Evolutionary conservation across 2,113 vertebrate species (phyloP).

Genomic region (Anoplopoma fimbria): DNA sequence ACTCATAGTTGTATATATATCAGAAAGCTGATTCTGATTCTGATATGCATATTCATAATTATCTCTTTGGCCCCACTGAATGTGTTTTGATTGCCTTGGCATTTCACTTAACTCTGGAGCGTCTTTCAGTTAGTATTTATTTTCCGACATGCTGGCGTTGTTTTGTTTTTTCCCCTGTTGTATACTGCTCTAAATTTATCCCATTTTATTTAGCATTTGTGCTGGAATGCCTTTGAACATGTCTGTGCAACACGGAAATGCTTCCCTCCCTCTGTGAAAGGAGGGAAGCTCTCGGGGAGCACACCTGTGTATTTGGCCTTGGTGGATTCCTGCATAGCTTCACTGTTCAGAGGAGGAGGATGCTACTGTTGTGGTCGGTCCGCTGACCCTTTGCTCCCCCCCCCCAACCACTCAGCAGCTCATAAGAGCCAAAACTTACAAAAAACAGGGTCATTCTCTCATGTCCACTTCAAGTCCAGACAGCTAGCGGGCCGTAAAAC

Average conservation of each 20-base stretch:
- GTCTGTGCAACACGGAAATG: constrained; percentile 67
- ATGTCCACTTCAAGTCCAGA: constrained; percentile 46
- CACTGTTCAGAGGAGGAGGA: constrained; percentile 21
- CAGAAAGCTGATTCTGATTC: no score
- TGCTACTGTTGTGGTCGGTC: constrained; percentile 9
- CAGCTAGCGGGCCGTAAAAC: constrained; percentile 22
- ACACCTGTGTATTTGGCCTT: constrained; percentile 67
- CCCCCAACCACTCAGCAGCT: constrained; percentile 5
- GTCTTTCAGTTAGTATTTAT: constrained; percentile 7
- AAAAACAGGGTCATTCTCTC: constrained; percentile 19
- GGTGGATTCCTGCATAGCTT: constrained; percentile 61
- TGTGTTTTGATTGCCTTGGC: not conserved
- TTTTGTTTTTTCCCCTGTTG: constrained; percentile 16
- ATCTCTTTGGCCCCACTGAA: constrained; percentile 1
- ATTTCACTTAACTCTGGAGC: constrained; percentile 6
- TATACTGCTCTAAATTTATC: constrained; percentile 67
- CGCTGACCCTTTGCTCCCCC: constrained; percentile 21
- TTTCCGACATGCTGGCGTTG: not conserved
- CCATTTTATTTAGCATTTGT: constrained; percentile 23
- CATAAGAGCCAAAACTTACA: constrained; percentile 12
- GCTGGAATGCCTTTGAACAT: constrained; percentile 77
- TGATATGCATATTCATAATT: no score
- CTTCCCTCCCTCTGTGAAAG: constrained; percentile 36
- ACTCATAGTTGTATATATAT: no score
- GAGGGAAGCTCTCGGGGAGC: constrained; percentile 61